Evolutionary conservation across 1,140 invertebrate genomes (phyloP).

Genomic region (Idris sp.): DNA sequence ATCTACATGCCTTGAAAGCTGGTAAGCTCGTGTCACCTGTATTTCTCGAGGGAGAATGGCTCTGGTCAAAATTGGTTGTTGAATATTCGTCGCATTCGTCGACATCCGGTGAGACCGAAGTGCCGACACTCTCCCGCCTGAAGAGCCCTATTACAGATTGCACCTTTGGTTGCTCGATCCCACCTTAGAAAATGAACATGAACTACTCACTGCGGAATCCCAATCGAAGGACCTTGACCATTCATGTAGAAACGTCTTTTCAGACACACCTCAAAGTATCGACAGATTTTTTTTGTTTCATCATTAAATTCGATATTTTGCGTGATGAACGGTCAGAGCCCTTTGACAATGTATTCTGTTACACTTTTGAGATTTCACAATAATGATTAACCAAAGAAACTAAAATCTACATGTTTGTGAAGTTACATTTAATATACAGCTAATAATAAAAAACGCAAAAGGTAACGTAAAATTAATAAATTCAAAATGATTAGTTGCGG

Average conservation of each 20-base stretch:
- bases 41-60: slow-evolving; percentile 67
- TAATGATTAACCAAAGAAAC: slow-evolving; percentile 27
- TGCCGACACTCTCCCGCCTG: slow-evolving; percentile 73
- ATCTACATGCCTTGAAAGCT: slow-evolving; percentile 55
- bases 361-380: slow-evolving; percentile 30
- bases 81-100: slow-evolving; percentile 72
- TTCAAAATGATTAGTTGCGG: too few species aligned
- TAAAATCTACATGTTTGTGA: slow-evolving; percentile 32
- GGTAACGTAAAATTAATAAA: too few species aligned
- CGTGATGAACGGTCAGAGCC: slow-evolving; percentile 27
- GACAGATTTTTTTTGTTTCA: neutral
- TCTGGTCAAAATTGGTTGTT: slow-evolving; percentile 65
- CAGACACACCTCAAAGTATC: slow-evolving; percentile 8
- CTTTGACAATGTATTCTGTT: slow-evolving; percentile 38
- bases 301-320: slow-evolving; percentile 4
- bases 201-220: slow-evolving; percentile 55
- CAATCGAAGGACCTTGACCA: slow-evolving; percentile 47
- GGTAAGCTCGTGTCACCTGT: slow-evolving; percentile 64
- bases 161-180: slow-evolving; percentile 77
- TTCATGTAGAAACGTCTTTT: slow-evolving; percentile 17
- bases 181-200: slow-evolving; percentile 70
- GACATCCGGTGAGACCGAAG: slow-evolving; percentile 68
- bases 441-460: too few species aligned
- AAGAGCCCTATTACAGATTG: slow-evolving; percentile 79
- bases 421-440: slow-evolving; percentile 19